Percentiles rank a stretch among this genome's conserved stretches.
phyloP scores from a whole-genome alignment of 1,140 invertebrate species.

The Pseudachorutes palmiensis region DNA sequence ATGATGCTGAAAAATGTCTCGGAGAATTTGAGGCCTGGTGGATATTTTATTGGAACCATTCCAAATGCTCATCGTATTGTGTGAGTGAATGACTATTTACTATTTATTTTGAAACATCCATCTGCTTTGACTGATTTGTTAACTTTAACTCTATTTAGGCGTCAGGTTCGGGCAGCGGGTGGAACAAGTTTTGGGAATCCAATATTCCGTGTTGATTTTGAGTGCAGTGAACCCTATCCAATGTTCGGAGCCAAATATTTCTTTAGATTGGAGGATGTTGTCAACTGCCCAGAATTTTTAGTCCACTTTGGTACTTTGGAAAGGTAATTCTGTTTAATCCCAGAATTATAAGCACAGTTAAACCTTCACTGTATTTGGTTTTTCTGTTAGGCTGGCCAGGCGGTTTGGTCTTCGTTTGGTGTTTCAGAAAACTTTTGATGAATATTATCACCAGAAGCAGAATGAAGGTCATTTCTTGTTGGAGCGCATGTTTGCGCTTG shows the following conservation, averaged over 20 bases:
- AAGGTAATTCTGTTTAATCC: slow-evolving; percentile 52
- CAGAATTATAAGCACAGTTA: slow-evolving; percentile 10
- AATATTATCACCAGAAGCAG: slow-evolving; percentile 65
- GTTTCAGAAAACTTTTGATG: slow-evolving; percentile 63
- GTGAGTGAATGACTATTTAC: slow-evolving; percentile 45
- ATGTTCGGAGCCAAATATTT: slow-evolving; percentile 95
- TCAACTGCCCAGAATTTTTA: slow-evolving; percentile 97
- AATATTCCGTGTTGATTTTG: slow-evolving; percentile 24
- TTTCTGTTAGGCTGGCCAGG: slow-evolving; percentile 56
- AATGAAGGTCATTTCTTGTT: slow-evolving; percentile 56
- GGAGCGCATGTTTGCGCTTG: slow-evolving; percentile 64
- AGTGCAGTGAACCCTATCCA: slow-evolving; percentile 54
- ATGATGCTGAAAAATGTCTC: slow-evolving; percentile 87
- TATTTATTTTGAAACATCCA: background rate
- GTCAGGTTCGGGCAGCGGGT: slow-evolving; percentile 12
- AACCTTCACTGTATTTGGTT: slow-evolving; percentile 14
- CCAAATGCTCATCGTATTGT: slow-evolving; percentile 88
- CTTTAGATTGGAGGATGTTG: slow-evolving; percentile 89
- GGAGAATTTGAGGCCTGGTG: slow-evolving; percentile 76
- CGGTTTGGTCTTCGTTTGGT: slow-evolving; percentile 73
- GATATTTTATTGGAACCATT: slow-evolving; percentile 93
- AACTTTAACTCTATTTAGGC: slow-evolving; percentile 17
- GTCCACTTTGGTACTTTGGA: slow-evolving; percentile 82
- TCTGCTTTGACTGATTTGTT: slow-evolving; percentile 12
- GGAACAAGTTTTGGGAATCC: slow-evolving; percentile 31